Percentiles rank a stretch among this genome's conserved stretches.
phyloP scores from a whole-genome alignment of 2,888 invertebrate species.

The Elegia similella region DNA sequence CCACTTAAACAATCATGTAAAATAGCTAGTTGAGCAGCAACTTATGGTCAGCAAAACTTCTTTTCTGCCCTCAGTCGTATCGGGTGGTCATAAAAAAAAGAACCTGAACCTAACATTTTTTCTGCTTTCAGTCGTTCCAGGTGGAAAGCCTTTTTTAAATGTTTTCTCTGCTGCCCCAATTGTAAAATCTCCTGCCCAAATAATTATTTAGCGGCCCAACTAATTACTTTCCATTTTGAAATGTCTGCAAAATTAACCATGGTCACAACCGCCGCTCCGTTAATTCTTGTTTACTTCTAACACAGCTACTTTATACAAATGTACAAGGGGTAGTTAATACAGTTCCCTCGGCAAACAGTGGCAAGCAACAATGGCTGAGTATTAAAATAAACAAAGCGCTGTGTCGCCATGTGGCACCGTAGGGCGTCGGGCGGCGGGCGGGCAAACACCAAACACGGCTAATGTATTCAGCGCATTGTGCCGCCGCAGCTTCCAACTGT shows the following conservation, averaged over 20 bases:
- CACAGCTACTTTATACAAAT: conserved; percentile 49
- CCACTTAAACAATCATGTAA: too few species aligned
- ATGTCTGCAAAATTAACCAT: conserved; percentile 3
- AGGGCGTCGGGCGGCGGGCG: conserved; percentile 35
- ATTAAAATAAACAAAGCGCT: conserved; percentile 76
- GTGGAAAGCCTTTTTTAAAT: too few species aligned
- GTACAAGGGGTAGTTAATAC: conserved; percentile 66
- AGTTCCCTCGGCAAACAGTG: conserved; percentile 66
- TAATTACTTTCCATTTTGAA: background rate
- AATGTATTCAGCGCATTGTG: conserved; percentile 69
- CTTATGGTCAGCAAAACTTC: too few species aligned
- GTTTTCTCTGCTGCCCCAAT: too few species aligned
- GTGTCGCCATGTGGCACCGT: conserved; percentile 70
- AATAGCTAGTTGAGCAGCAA: too few species aligned
- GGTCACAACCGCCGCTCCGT: background rate
- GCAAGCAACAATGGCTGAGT: conserved; percentile 74
- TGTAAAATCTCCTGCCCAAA: too few species aligned
- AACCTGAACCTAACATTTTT: too few species aligned
- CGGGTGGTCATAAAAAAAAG: too few species aligned
- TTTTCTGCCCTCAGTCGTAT: too few species aligned
- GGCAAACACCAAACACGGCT: conserved; percentile 66
- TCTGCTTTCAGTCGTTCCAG: too few species aligned
- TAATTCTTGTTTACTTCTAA: conserved; percentile 14
- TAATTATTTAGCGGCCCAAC: too few species aligned
- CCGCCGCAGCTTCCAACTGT: conserved; percentile 4